phyloP scores from a whole-genome alignment of 2,888 invertebrate species.

The Hyppa rectilinea region DNA sequence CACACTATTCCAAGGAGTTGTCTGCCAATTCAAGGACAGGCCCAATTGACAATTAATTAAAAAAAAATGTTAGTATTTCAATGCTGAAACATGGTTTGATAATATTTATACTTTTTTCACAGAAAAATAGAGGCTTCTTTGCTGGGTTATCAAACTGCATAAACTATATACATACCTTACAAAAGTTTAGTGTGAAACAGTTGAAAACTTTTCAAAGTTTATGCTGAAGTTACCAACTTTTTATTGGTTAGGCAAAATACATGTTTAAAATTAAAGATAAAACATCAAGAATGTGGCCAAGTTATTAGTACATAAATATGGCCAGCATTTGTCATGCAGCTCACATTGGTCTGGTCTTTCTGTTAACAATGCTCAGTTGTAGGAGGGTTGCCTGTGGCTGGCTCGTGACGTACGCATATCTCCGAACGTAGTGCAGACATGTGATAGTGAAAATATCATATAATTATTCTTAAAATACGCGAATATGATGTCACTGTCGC shows the following conservation, averaged over 20 bases:
- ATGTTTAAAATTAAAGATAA: background rate
- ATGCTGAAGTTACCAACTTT: background rate
- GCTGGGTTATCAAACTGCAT: background rate
- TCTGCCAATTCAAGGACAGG: constrained; percentile 26
- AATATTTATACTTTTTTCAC: background rate
- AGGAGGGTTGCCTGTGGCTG: background rate
- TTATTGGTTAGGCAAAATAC: background rate
- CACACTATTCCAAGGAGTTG: constrained; percentile 8
- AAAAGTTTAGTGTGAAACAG: background rate
- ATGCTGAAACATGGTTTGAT: background rate
- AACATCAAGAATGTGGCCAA: constrained; percentile 16
- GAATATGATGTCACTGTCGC: constrained; percentile 80
- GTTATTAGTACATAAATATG: constrained; percentile 20
- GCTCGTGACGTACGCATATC: constrained; percentile 32
- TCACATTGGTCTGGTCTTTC: constrained; percentile 21
- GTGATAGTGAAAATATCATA: constrained; percentile 62
- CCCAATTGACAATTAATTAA: constrained; percentile 20
- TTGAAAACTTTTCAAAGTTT: constrained; percentile 11
- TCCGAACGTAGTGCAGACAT: constrained; percentile 28
- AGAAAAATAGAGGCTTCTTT: background rate
- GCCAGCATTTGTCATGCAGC: constrained; percentile 35
- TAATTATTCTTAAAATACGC: constrained; percentile 74
- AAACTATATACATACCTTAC: background rate
- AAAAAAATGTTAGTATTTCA: background rate
- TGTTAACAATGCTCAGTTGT: constrained; percentile 17